Base-by-base conservation (phyloP, 1,140 invertebrate species). In the Drosophila virilis region DNA sequence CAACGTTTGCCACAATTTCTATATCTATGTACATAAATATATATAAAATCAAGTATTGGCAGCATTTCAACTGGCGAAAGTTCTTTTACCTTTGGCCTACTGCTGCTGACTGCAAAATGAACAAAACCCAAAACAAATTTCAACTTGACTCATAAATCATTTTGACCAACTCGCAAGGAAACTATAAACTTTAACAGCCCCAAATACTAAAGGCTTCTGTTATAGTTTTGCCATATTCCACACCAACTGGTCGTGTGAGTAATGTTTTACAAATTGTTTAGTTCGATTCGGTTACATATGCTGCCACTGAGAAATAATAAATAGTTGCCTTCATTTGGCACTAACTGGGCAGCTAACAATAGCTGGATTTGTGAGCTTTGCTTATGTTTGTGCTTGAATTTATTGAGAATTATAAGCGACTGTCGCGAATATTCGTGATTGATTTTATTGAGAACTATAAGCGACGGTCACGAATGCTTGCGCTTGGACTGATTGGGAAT, bases 51-150 rank as follows among this genome's bases (percentile, higher is more conserved):
- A 72, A 70, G 61, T 75, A 81, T 86, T 88, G 82, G 83, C 83
- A 88, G 52, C 78, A 78, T 72, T 86, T 86, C 82, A 86, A 84
- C 54, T 61, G 58, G 59, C 28, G 43, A 80, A 82, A 82, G 82
- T 86, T 86, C 82, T 73, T 83, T 88, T 88, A 88, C 82, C 79
- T 88, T 86, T 86, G 83, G 83, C 79, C 82, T 70, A 88, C 62
- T 82, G 69, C 66, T 69, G 58, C 43, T 62, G 50, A 69, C 51
- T 28, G 61, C 40, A 50, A 54, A 42, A 8, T n/a, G 40, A 55
- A 64, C 58, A 55, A 48, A 67, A 72, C 59, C 74, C n/a, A 52
- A 67, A 58, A 82, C 64, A 77, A 83, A 79, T 60, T 67, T 72
- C 72, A 83, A 76, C 79, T 68, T 38, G 62, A 46, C 71, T 59